Evolutionary conservation across 2,888 invertebrate species (phyloP).

Genomic region (Leucoptera coffeella): DNA sequence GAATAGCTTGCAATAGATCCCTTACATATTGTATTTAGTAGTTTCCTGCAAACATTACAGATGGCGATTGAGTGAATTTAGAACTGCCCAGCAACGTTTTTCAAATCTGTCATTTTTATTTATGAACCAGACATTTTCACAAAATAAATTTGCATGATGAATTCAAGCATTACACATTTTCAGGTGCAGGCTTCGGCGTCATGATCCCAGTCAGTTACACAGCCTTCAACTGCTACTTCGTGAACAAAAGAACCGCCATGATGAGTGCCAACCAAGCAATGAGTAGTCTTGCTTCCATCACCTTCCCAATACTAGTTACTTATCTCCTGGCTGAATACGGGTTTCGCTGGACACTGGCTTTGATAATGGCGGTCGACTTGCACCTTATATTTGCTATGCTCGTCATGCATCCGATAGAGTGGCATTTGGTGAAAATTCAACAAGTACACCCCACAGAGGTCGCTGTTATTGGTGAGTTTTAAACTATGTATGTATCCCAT

Average conservation of each 20-base stretch:
- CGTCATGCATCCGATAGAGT: constrained; percentile 68
- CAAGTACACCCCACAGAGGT: neutral
- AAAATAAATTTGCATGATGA: too few species aligned
- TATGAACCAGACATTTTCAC: too few species aligned
- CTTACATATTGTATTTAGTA: too few species aligned
- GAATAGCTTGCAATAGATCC: too few species aligned
- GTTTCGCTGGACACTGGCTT: constrained; percentile 61
- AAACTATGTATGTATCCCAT: too few species aligned
- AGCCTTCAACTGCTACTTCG: constrained; percentile 69
- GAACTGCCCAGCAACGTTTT: too few species aligned
- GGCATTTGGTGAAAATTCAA: constrained; percentile 49
- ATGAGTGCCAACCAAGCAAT: constrained; percentile 71
- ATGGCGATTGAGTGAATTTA: too few species aligned
- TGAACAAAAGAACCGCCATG: constrained; percentile 61
- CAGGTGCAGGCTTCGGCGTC: constrained; percentile 66
- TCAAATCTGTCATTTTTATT: too few species aligned
- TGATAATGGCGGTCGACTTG: constrained; percentile 61
- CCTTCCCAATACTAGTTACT: constrained; percentile 61
- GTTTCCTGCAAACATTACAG: too few species aligned
- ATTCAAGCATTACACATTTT: constrained; percentile 8
- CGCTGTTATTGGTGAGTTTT: neutral
- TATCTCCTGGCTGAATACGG: constrained; percentile 58
- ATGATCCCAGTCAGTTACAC: constrained; percentile 68
- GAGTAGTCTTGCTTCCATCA: constrained; percentile 62
- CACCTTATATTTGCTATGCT: constrained; percentile 64